Evolutionary conservation across 2,888 invertebrate genomes (phyloP), one percentile per base, ranked within the genome.

Genomic region (Electrophaes corylata): DNA sequence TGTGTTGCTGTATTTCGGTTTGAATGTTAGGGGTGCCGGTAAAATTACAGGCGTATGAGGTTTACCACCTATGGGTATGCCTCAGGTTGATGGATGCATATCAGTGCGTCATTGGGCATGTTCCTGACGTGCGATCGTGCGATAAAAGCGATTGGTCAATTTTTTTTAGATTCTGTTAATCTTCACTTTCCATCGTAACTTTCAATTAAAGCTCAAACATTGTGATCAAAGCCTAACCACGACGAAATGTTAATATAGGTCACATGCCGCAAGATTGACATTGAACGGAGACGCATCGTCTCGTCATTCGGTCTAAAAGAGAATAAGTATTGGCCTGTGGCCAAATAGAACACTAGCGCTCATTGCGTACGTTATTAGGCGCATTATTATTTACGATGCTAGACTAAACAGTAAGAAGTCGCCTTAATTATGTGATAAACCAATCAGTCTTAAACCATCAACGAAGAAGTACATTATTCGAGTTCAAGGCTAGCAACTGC

Each of bases 261-360:
- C 79, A 75, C 69, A 60, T 70, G 69, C 71, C 70, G n/a, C n/a
- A 73, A 75, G 76, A 82, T 81, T 86, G 88, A 88, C 88, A 88
- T 87, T 89, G 88, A 83, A 81, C 72, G 68, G 64, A 45, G 70
- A 78, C 77, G 72, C 70, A 73, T 67, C 66, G 73, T 64, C 73
- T 63, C 69, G 75, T 74, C 75, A 70, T 67, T 70, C 67, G 70
- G 73, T 77, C 77, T 79, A 74, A 76, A 72, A 71, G 71, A 66
- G 55, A 70, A 53, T 63, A 70, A 70, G 69, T 70, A 69, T 78
- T 87, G 88, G 88, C 81, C 12, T 1, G 4, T 1, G 35, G 78
- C 88, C 88, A 88, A 87, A 64, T 86, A 66, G 79, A 83, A 71
- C 83, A 75, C 56, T 70, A 64, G 59, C 56, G 55, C 59, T 54